Evolutionary conservation across 2,113 vertebrate species (phyloP).

Genomic region (Heliornis fulica): DNA sequence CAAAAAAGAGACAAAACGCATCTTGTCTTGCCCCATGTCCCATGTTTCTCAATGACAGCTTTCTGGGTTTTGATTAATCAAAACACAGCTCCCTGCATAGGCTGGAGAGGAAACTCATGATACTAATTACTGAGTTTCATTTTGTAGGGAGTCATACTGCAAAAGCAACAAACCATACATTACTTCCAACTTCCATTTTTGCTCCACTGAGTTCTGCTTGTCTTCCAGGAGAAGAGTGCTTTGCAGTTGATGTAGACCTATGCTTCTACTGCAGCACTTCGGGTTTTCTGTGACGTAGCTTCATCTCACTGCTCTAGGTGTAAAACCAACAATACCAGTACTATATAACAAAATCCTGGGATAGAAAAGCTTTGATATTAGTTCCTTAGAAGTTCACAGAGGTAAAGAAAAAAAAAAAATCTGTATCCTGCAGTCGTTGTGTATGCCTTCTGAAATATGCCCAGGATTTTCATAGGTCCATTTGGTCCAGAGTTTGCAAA

Average conservation of each 20-base stretch:
- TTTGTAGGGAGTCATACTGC: not conserved
- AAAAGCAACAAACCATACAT: not conserved
- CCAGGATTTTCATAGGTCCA: not conserved
- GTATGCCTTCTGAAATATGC: not conserved
- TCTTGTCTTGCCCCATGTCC: not conserved
- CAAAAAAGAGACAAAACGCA: conserved; percentile 1
- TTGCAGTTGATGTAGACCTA: not conserved
- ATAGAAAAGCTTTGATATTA: not conserved
- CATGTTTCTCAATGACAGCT: not conserved
- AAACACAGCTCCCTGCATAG: not conserved
- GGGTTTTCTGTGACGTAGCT: not conserved
- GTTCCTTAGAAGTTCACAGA: not conserved
- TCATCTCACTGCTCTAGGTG: not conserved
- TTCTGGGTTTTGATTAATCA: conserved; percentile 16
- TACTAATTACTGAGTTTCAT: not conserved
- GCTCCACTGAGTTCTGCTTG: not conserved
- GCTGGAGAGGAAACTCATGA: not conserved
- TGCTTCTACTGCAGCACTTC: not conserved
- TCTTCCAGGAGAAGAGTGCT: not conserved
- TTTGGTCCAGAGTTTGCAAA: not conserved
- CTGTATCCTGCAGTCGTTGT: not conserved
- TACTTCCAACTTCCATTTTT: not conserved
- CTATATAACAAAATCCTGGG: not conserved
- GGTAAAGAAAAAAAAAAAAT: not conserved
- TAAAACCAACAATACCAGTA: not conserved